Evolutionary conservation across 2,888 invertebrate genomes (phyloP).

Genomic region (Ganaspis brasiliensis): DNA sequence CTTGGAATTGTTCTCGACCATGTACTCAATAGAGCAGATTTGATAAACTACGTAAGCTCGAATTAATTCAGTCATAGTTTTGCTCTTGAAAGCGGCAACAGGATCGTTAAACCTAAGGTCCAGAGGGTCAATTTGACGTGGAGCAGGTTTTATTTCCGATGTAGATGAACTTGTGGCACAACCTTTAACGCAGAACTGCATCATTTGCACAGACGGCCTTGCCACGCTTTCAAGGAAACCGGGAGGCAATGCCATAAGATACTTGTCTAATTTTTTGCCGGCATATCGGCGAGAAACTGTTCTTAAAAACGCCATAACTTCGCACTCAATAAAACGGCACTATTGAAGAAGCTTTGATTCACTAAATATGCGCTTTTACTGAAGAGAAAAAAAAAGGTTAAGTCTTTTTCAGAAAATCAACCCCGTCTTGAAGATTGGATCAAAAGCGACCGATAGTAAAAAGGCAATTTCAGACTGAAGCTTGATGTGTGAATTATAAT

Average conservation of each 20-base stretch:
- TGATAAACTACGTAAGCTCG: conserved; percentile 96
- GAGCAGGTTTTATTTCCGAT: conserved; percentile 62
- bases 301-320: conserved; percentile 76
- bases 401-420: neutral
- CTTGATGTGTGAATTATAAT: neutral
- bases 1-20: conserved; percentile 96
- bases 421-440: neutral
- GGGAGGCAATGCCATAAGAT: conserved; percentile 66
- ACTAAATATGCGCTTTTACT: neutral
- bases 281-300: conserved; percentile 74
- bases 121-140: conserved; percentile 85
- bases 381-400: conserved; percentile 3
- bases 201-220: conserved; percentile 66
- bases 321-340: neutral
- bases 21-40: conserved; percentile 91
- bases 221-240: conserved; percentile 64
- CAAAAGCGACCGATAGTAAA: neutral
- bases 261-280: conserved; percentile 73
- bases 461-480: too few relatives aligned
- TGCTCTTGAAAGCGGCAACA: conserved; percentile 96
- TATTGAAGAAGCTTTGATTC: neutral
- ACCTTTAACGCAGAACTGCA: conserved; percentile 70
- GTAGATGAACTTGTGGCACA: conserved; percentile 56
- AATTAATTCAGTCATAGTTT: conserved; percentile 94
- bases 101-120: conserved; percentile 94